phyloP scores from a whole-genome alignment of 2,888 invertebrate genomes.

The Icerya purchasi region DNA sequence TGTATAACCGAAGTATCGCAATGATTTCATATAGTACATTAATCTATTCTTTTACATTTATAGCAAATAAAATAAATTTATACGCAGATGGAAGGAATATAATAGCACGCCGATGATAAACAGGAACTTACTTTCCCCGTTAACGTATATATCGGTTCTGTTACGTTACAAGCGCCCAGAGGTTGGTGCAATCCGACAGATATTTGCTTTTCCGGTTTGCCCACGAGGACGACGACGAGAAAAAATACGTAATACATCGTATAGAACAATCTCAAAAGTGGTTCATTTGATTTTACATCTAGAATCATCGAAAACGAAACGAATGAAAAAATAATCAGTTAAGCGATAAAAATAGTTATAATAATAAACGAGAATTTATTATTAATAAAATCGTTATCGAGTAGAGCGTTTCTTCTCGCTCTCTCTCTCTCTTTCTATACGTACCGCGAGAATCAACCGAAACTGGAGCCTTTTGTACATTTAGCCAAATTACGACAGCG shows the following conservation, averaged over 20 bases:
- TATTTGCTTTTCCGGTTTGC: conserved; percentile 41
- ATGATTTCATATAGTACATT: too few relatives aligned
- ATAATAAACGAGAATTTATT: too few relatives aligned
- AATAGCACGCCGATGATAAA: not conserved
- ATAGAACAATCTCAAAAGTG: conserved; percentile 22
- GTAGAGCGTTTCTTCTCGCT: not conserved
- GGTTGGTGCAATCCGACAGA: conserved; percentile 51
- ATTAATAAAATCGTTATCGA: too few relatives aligned
- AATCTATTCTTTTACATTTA: too few relatives aligned
- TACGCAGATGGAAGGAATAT: not conserved
- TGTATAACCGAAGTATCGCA: too few relatives aligned
- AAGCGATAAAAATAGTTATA: too few relatives aligned
- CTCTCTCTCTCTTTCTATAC: not conserved
- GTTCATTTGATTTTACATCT: not conserved
- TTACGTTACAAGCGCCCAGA: conserved; percentile 46
- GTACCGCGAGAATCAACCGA: too few relatives aligned
- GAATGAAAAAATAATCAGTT: conserved; percentile 35
- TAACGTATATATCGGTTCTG: conserved; percentile 17
- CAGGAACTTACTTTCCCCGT: not conserved
- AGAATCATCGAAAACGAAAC: not conserved
- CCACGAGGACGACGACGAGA: conserved; percentile 37
- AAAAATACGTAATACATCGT: conserved; percentile 41
- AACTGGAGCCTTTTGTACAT: too few relatives aligned
- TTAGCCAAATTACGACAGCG: too few relatives aligned
- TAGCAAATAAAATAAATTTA: not conserved